Evolutionary conservation across 2,888 invertebrate species (phyloP).

Genomic region (Eilema griseolum): DNA sequence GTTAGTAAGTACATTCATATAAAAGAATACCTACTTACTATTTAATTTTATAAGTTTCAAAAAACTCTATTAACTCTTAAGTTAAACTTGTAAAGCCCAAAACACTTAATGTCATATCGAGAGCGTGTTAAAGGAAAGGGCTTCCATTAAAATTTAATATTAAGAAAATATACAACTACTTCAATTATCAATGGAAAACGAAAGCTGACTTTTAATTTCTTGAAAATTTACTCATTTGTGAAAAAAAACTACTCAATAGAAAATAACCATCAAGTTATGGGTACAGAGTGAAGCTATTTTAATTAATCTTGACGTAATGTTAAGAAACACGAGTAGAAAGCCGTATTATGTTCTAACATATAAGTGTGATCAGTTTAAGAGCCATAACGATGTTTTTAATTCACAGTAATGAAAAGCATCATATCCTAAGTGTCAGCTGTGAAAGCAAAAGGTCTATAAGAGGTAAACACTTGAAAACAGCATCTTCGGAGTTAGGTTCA

Average conservation of each 20-base stretch:
- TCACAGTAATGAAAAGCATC: constrained; percentile 7
- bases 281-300: neutral
- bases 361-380: neutral
- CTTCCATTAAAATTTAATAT: neutral
- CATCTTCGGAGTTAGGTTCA: neutral
- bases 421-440: constrained; percentile 2
- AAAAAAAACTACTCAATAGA: neutral
- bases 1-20: neutral
- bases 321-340: constrained; percentile 5
- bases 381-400: neutral
- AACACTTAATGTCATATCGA: neutral
- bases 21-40: neutral
- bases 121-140: neutral
- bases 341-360: constrained; percentile 11
- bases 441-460: constrained; percentile 8
- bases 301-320: constrained; percentile 1
- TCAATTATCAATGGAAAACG: neutral
- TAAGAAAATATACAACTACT: neutral
- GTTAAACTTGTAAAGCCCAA: neutral
- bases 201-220: neutral
- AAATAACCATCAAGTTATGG: neutral
- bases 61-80: neutral
- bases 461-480: constrained; percentile 6
- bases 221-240: neutral
- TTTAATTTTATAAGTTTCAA: neutral